These are phyloP conservation scores for Corythaeola cristata DNA, from an alignment of 2,113 vertebrate genomes.

Conservation along the genomic window DNA sequence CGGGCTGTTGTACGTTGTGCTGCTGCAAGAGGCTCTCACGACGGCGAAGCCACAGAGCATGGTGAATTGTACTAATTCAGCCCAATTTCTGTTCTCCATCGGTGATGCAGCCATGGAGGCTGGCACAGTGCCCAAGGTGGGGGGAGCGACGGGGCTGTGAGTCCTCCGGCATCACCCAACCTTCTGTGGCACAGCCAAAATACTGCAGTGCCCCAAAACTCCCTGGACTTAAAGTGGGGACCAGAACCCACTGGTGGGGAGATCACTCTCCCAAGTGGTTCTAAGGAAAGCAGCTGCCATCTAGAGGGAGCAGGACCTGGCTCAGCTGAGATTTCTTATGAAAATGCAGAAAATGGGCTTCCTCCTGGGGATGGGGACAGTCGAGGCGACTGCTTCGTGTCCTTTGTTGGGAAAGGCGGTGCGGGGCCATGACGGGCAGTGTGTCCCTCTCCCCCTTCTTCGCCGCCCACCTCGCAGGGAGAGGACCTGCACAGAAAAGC, in stretches of 20 bases:
- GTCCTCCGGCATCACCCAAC: fast-evolving
- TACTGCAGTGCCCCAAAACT: not conserved
- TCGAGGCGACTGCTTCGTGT: not conserved
- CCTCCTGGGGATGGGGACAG: not conserved
- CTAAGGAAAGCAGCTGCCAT: conserved; percentile 7
- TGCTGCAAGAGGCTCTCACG: not conserved
- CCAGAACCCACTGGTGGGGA: not conserved
- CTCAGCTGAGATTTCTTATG: not conserved
- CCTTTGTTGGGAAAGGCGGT: not conserved
- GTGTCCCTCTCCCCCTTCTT: not conserved
- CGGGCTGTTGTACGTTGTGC: no score
- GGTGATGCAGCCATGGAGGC: fast-evolving
- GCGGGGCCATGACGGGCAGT: not conserved
- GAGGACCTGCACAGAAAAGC: not conserved
- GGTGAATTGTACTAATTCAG: not conserved
- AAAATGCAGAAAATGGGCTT: not conserved
- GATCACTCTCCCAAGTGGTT: not conserved
- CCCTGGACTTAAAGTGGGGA: not conserved
- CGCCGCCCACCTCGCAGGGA: fast-evolving
- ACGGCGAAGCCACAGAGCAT: not conserved
- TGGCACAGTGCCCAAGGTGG: not conserved
- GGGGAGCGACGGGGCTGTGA: not conserved
- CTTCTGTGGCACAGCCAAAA: not conserved
- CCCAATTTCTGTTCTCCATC: fast-evolving
- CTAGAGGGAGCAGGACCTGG: not conserved